Percentiles rank a stretch among this genome's conserved stretches.
Evolutionary conservation across 2,888 invertebrate species (phyloP).

Genomic region (Unio delphinus): DNA sequence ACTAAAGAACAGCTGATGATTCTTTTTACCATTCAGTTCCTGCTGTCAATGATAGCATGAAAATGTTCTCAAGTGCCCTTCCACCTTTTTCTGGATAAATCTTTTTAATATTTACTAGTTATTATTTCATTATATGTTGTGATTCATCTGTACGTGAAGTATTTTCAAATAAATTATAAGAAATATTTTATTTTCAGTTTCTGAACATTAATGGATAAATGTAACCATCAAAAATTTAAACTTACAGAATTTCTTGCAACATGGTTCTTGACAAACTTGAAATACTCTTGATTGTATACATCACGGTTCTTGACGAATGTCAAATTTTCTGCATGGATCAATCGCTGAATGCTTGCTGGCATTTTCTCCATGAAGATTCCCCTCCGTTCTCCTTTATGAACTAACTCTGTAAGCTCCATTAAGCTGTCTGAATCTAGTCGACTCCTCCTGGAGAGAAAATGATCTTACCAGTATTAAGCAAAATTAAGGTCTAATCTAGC

Average conservation of each 20-base stretch:
- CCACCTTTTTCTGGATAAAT: too few species aligned
- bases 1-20: too few species aligned
- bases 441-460: conserved; percentile 37
- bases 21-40: too few species aligned
- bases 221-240: not conserved
- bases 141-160: too few species aligned
- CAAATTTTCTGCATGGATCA: conserved; percentile 73
- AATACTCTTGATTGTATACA: conserved; percentile 72
- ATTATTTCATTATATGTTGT: too few species aligned
- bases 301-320: conserved; percentile 73
- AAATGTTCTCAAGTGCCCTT: too few species aligned
- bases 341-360: conserved; percentile 70
- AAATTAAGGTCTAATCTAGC: not conserved
- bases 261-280: conserved; percentile 70
- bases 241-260: conserved; percentile 53
- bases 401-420: conserved; percentile 72
- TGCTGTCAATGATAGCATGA: too few species aligned
- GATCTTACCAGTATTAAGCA: not conserved
- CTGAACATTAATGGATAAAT: too few species aligned
- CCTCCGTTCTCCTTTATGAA: conserved; percentile 72
- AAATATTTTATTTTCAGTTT: too few species aligned
- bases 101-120: too few species aligned
- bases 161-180: too few species aligned
- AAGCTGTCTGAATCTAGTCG: conserved; percentile 70
- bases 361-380: conserved; percentile 71